Evolutionary conservation across 2,797 vertebrate genomes (phyloP).

Genomic region (Helicolenus hilgendorfi): DNA sequence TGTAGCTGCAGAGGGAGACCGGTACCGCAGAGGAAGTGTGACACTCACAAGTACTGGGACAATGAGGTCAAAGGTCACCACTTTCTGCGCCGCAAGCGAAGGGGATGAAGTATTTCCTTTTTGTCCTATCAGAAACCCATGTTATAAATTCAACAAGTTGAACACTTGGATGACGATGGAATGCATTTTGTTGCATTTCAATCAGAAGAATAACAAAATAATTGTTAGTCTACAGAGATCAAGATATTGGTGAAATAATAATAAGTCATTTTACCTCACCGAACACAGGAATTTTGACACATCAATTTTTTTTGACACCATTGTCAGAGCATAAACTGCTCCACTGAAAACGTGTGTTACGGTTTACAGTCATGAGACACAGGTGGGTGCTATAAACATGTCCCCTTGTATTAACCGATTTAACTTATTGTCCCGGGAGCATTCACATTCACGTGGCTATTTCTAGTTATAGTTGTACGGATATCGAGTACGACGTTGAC

Average conservation of each 20-base stretch:
- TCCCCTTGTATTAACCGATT: not conserved
- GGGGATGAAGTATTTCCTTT: not conserved
- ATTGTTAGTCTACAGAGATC: not conserved
- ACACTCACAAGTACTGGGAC: constrained; percentile 21
- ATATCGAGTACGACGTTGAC: not conserved
- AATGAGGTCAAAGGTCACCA: constrained; percentile 35
- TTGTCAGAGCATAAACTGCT: not conserved
- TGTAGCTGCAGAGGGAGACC: constrained; percentile 50
- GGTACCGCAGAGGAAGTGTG: constrained; percentile 12
- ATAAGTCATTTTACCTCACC: not conserved
- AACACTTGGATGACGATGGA: not conserved
- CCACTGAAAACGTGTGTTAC: not conserved
- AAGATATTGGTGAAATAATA: not conserved
- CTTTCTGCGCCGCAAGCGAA: not conserved
- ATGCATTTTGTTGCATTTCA: not conserved
- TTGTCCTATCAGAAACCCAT: not conserved
- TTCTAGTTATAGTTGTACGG: not conserved
- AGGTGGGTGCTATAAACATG: not conserved
- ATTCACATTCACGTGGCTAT: not conserved
- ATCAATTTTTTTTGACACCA: no score
- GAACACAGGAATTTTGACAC: no score
- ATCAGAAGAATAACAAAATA: not conserved
- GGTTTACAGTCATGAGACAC: not conserved
- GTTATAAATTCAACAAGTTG: not conserved
- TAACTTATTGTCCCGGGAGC: not conserved